phyloP scores from a whole-genome alignment of 2,797 vertebrate genomes.

The Cynodonichthys magdalenae region DNA sequence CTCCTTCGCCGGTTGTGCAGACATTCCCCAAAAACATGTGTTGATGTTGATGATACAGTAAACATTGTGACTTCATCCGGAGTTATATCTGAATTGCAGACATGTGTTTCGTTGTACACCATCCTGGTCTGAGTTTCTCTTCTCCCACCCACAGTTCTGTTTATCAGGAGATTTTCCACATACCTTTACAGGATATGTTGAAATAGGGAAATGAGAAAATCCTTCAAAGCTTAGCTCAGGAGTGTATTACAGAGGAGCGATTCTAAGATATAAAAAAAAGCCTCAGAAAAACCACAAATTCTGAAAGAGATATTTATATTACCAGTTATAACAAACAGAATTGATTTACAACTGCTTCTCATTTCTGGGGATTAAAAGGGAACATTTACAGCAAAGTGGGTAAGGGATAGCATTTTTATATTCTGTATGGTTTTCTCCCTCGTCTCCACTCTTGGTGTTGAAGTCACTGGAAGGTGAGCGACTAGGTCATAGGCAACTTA shows the following conservation, averaged over 20 bases:
- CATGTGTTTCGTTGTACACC: constrained; percentile 69
- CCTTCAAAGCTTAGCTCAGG: constrained; percentile 40
- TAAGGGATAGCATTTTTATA: constrained; percentile 42
- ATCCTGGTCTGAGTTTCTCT: constrained; percentile 51
- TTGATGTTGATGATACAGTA: constrained; percentile 72
- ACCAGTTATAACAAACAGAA: constrained; percentile 44
- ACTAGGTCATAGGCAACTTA: constrained; percentile 38
- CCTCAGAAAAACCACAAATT: constrained; percentile 41
- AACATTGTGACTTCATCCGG: constrained; percentile 75
- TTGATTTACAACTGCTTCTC: constrained; percentile 49
- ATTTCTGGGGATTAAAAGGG: constrained; percentile 44
- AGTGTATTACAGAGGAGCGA: constrained; percentile 41
- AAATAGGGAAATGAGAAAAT: constrained; percentile 58
- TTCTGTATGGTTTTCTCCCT: constrained; percentile 24
- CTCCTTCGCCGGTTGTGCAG: constrained; percentile 55
- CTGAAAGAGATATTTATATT: constrained; percentile 58
- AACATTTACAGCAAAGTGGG: constrained; percentile 16
- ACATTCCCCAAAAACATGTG: constrained; percentile 65
- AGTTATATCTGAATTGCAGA: constrained; percentile 71
- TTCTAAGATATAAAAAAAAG: constrained; percentile 44
- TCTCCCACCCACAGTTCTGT: constrained; percentile 37
- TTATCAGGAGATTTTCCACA: constrained; percentile 67
- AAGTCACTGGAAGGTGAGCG: constrained; percentile 56
- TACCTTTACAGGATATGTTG: constrained; percentile 64
- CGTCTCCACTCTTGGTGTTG: constrained; percentile 9